Conservation (phyloP, 2,797 vertebrate species). For the Catostomus latipinnis region DNA sequence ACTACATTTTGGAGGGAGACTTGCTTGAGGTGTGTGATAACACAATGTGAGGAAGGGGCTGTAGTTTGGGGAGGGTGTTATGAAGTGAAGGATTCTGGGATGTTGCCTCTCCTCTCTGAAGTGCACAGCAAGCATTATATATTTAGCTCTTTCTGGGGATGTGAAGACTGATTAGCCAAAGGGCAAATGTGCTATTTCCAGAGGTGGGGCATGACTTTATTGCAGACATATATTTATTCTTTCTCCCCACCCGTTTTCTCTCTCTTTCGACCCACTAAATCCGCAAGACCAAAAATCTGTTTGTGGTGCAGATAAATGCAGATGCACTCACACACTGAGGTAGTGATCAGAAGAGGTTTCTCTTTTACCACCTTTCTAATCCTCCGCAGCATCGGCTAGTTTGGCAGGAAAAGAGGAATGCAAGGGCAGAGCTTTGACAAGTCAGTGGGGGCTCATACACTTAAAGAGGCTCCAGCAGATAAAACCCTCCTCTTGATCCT, state of each 20-base stretch:
- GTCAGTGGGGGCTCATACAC: background rate
- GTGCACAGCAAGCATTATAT: constrained; percentile 40
- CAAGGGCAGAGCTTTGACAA: background rate
- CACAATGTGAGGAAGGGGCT: constrained; percentile 30
- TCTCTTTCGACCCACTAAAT: constrained; percentile 15
- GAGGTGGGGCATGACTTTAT: constrained; percentile 22
- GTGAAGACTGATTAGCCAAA: constrained; percentile 49
- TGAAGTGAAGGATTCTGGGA: constrained; percentile 48
- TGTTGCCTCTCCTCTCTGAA: constrained; percentile 36
- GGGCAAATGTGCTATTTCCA: constrained; percentile 52
- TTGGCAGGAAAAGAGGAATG: constrained; percentile 21
- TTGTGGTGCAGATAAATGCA: constrained; percentile 27
- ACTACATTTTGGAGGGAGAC: background rate
- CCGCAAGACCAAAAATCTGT: constrained; percentile 31
- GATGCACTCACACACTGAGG: background rate
- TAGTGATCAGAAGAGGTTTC: constrained; percentile 43
- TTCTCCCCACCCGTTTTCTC: constrained; percentile 11
- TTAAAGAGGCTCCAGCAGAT: background rate
- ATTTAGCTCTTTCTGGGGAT: constrained; percentile 41
- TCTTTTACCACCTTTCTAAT: too few relatives aligned
- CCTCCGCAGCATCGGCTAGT: constrained; percentile 11
- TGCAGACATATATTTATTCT: constrained; percentile 40
- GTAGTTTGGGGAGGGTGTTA: constrained; percentile 18
- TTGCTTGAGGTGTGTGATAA: constrained; percentile 16
- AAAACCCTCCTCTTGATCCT: too few relatives aligned